Percentiles rank a stretch among this genome's conserved stretches.
These are phyloP conservation scores for Haliaeetus leucogaster DNA, from an alignment of 2,113 vertebrate species.

Conservation along the genomic window DNA sequence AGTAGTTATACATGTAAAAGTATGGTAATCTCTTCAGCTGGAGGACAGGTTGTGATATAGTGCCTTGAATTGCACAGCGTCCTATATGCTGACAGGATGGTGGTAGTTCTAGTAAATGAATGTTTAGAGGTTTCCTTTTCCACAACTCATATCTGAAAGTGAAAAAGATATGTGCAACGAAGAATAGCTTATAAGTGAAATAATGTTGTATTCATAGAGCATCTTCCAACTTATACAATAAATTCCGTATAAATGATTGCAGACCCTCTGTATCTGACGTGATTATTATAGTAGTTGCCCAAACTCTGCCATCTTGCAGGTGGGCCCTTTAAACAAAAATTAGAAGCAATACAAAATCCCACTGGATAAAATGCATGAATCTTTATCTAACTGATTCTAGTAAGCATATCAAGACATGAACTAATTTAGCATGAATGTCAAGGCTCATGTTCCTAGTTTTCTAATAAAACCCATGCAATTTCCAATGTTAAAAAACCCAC, in stretches of 20 bases:
- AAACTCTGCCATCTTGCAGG: not conserved
- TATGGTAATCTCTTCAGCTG: not conserved
- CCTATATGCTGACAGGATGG: not conserved
- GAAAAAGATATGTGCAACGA: not conserved
- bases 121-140: not conserved
- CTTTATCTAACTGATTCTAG: not conserved
- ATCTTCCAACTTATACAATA: not conserved
- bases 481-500: not conserved
- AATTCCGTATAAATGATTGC: not conserved
- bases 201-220: not conserved
- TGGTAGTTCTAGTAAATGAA: not conserved
- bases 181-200: not conserved
- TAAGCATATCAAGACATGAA: not conserved
- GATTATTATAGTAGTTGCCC: not conserved
- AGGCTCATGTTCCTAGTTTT: not conserved
- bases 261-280: accelerated
- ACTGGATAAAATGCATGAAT: not conserved
- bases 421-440: not conserved
- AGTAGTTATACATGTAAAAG: not conserved
- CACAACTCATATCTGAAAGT: not conserved
- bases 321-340: not conserved
- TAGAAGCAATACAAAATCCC: not conserved
- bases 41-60: not conserved
- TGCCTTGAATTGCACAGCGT: not conserved
- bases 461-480: not conserved